Base-by-base conservation (phyloP, 2,888 invertebrate genomes). In the Synergus laeviventris region DNA sequence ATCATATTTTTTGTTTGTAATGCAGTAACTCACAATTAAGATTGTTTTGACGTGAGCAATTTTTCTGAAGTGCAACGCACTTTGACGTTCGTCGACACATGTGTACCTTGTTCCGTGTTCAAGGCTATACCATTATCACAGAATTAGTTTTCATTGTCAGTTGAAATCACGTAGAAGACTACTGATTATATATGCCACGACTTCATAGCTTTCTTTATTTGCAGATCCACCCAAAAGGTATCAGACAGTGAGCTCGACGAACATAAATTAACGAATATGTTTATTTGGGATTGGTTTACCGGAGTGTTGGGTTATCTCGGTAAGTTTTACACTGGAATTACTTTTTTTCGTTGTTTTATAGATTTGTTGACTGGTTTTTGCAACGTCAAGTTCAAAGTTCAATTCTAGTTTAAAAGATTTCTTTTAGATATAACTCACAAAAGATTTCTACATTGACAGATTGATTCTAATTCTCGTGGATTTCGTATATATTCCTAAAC, bases 231-330 rank as follows among this genome's bases (percentile, higher is more conserved):
- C 85, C 80, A 73, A 80, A 77, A 84, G 82, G 83, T 84, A 84
- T 82, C 78, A 73, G 76, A 81, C 70, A 83, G 82, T 82, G 78
- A 78, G 54, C 76, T 75, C 38, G 75, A 80, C 61, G 76, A 64
- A 76, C 60, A 70, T 70, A 76, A 66, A 76, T 36, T 73, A 59
- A 79, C 74, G 74, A 91, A 89, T 91, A 97, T 98, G 97, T 97
- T 98, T 93, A 95, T 98, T 93, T 96, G 96, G 96, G 97, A 97
- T 92, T 98, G 97, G 97, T 96, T 98, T 91, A 96, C 97, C 91
- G 97, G 97, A 89, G 97, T 97, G 90, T 93, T 98, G 91, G 97
- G 97, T 91, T 97, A 97, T 92, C 94, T 98, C 91, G 97, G 97
- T 97, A 91, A 95, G 95, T 93, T 80, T 80, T 59, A 66, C 11